Evolutionary conservation across 1,140 invertebrate species (phyloP), one percentile per base, ranked within the genome.

Genomic region (Araneus ventricosus): DNA sequence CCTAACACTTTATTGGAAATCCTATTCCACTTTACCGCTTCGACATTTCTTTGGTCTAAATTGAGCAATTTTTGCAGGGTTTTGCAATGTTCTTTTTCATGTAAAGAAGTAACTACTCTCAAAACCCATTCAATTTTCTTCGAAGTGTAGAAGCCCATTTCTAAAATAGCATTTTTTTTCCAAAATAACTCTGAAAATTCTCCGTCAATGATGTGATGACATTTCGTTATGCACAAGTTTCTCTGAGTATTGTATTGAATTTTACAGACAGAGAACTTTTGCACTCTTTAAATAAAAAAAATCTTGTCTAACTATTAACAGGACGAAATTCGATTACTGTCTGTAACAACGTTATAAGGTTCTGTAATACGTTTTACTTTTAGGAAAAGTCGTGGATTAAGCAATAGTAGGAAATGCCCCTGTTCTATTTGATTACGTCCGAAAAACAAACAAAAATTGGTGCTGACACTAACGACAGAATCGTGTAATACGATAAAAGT

Each of bases 371-470:
- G 52, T 45, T 86, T 52, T 86, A 86, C 84, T 86, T 86, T 86
- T 59, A 37, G 45, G 84, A 86, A 86, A 86, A 86, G 84, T 86
- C 84, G 17, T 45, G 84, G 84, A 86, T 86, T 86, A 86, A 86
- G 30, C 41, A 39, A 86, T 61, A 52, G 57, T 34, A 86, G 84
- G 20, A 86, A 86, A 86, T 61, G 27, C 84, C 34, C 30, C 30
- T 86, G 84, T 61, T 86, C 37, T 59, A 86, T 86, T 86, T 86
- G 84, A 86, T 86, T 86, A 86, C 37, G 84, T 61, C 34, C 84
- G 3, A 30, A 59, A 86, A 86, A 86, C 45, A 86, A 86, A 86
- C 52, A 34, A 86, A 52, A 86, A 86, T 86, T 86, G 52, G 52
- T 61, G 84, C 84, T 86, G 84, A 86, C 84, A 86, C 84, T 79